Conservation (phyloP, 2,113 vertebrate genomes). For the Aplodontia rufa region DNA sequence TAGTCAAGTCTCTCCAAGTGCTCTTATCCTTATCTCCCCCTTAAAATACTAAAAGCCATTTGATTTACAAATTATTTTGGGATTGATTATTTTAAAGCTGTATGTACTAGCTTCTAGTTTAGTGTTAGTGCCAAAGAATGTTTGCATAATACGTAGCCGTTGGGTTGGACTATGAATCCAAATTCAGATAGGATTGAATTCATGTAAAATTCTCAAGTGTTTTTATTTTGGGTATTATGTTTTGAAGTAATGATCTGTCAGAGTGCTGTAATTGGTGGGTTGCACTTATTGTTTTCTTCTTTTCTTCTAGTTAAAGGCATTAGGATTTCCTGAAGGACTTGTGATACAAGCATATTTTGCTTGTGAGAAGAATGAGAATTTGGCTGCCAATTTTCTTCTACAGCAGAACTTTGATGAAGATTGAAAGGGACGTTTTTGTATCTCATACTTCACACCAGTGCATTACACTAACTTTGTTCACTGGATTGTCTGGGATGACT, state of each 20-base stretch:
- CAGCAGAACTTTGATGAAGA: constrained; percentile 98
- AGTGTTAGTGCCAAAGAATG: neutral
- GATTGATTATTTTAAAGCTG: neutral
- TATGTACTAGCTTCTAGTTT: neutral
- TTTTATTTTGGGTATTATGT: neutral
- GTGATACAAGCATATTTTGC: constrained; percentile 99
- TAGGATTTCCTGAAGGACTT: constrained; percentile 98
- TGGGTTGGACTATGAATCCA: neutral
- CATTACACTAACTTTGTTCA: constrained; percentile 90
- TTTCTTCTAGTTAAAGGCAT: constrained; percentile 92
- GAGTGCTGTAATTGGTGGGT: neutral
- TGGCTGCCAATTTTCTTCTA: constrained; percentile 99
- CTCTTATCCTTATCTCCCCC: neutral
- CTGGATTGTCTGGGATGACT: constrained; percentile 88
- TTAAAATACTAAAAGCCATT: neutral
- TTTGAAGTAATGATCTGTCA: constrained; percentile 5
- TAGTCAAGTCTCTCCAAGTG: neutral
- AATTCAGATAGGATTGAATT: neutral
- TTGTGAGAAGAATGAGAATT: constrained; percentile 98
- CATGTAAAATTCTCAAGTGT: neutral
- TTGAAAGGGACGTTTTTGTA: constrained; percentile 85
- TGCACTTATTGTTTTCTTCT: constrained; percentile 69
- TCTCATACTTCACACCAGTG: constrained; percentile 88
- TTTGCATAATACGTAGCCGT: neutral
- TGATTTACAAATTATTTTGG: neutral